Evolutionary conservation across 2,888 invertebrate genomes (phyloP).

Genomic region (Trissoscelio sp.): DNA sequence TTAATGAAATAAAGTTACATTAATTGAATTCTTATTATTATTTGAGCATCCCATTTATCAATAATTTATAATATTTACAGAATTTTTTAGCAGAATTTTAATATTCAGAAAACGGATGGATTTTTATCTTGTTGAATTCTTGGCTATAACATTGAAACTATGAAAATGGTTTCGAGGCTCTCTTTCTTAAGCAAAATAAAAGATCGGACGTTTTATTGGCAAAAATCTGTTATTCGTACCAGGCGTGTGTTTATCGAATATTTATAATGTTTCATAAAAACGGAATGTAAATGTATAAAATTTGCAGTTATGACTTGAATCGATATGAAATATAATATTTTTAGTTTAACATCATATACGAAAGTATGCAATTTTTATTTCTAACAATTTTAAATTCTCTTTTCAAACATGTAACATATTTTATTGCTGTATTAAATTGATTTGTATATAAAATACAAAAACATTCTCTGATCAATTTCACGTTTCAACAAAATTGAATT

Average conservation of each 20-base stretch:
- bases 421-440: too few species aligned
- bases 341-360: neutral
- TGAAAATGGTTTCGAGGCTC: neutral
- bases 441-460: too few species aligned
- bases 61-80: neutral
- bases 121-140: constrained; percentile 8
- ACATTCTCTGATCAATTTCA: too few species aligned
- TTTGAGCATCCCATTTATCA: neutral
- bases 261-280: constrained; percentile 8
- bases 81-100: neutral
- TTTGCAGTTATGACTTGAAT: neutral
- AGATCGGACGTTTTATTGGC: constrained; percentile 1
- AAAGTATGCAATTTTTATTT: neutral
- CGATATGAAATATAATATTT: too few species aligned
- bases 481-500: neutral
- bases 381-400: too few species aligned
- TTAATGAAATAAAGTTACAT: too few species aligned
- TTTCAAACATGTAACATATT: too few species aligned
- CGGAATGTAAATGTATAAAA: neutral
- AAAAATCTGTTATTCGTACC: constrained; percentile 18
- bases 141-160: neutral
- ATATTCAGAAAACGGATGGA: constrained; percentile 3
- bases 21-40: neutral
- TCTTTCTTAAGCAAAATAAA: neutral
- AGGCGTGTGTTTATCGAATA: constrained; percentile 9